Evolutionary conservation across 2,113 vertebrate species (phyloP).

Genomic region (Gnathonemus longibarbis): DNA sequence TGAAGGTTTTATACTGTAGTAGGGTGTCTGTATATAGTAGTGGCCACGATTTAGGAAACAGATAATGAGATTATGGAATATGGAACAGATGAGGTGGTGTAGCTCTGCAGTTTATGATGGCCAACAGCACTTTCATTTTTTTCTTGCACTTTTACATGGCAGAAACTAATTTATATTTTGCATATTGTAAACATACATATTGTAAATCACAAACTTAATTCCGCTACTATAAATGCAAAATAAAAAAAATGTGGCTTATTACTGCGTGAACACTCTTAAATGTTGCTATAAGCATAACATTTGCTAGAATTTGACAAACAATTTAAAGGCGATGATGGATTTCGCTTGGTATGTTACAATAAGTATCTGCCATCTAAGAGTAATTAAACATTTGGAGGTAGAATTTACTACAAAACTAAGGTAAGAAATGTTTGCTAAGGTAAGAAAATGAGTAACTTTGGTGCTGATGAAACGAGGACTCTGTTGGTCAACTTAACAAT

Average conservation of each 20-base stretch:
- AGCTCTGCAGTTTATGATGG: background rate
- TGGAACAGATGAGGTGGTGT: background rate
- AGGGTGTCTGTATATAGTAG: background rate
- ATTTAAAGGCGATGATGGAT: background rate
- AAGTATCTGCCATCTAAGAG: background rate
- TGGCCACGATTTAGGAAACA: background rate
- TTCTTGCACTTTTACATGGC: background rate
- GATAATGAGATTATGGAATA: background rate
- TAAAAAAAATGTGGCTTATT: background rate
- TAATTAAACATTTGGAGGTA: background rate
- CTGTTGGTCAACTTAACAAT: background rate
- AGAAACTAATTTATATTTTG: slow-evolving; percentile 5
- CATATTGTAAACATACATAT: background rate
- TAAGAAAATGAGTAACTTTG: background rate
- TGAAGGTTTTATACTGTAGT: background rate
- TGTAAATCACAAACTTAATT: slow-evolving; percentile 7
- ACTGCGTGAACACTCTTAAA: background rate
- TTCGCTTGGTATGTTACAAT: background rate
- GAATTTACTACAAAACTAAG: background rate
- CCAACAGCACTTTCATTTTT: slow-evolving; percentile 1
- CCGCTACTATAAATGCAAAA: background rate
- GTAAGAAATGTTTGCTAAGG: background rate
- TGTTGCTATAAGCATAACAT: background rate
- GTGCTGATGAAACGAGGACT: background rate
- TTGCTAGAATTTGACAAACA: background rate